Evolutionary conservation across 2,113 vertebrate genomes (phyloP).

Genomic region (Plectropomus leopardus): DNA sequence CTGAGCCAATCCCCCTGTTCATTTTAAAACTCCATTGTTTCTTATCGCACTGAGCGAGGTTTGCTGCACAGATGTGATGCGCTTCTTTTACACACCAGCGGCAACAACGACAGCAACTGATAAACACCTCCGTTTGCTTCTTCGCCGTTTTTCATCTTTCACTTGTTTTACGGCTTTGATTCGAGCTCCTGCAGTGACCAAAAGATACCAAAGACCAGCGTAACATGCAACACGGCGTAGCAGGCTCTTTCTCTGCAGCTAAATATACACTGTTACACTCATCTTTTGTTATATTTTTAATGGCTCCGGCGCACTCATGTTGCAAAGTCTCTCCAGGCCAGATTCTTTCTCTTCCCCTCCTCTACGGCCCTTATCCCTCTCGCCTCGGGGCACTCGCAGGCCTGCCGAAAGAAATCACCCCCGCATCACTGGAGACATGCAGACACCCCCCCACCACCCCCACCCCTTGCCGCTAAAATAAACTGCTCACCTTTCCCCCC

Average conservation of each 20-base stretch:
- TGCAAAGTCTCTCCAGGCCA: constrained; percentile 72
- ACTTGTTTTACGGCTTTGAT: constrained; percentile 51
- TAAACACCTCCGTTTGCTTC: constrained; percentile 56
- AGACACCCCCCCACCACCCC: constrained; percentile 43
- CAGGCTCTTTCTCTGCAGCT: constrained; percentile 46
- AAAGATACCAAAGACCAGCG: constrained; percentile 30
- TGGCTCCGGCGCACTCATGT: constrained; percentile 67
- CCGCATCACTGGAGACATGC: constrained; percentile 79
- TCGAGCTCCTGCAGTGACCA: constrained; percentile 66
- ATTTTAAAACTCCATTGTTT: constrained; percentile 67
- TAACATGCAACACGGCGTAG: constrained; percentile 17
- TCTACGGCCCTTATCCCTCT: constrained; percentile 70
- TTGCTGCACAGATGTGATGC: constrained; percentile 44
- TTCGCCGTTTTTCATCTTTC: constrained; percentile 40
- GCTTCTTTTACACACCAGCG: constrained; percentile 49
- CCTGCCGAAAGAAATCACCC: constrained; percentile 84
- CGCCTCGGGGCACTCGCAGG: constrained; percentile 76
- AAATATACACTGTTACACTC: constrained; percentile 75
- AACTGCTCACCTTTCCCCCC: constrained; percentile 72
- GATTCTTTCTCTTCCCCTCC: constrained; percentile 67
- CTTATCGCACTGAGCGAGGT: constrained; percentile 50
- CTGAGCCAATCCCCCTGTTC: constrained; percentile 54
- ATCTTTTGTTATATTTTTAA: constrained; percentile 77
- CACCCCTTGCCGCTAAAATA: constrained; percentile 72
- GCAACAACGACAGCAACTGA: constrained; percentile 35